A percentile compares a stretch with the other conserved stretches of the same genome.
Evolutionary conservation across 2,113 vertebrate species (phyloP).

Genomic region (Bufo bufo): DNA sequence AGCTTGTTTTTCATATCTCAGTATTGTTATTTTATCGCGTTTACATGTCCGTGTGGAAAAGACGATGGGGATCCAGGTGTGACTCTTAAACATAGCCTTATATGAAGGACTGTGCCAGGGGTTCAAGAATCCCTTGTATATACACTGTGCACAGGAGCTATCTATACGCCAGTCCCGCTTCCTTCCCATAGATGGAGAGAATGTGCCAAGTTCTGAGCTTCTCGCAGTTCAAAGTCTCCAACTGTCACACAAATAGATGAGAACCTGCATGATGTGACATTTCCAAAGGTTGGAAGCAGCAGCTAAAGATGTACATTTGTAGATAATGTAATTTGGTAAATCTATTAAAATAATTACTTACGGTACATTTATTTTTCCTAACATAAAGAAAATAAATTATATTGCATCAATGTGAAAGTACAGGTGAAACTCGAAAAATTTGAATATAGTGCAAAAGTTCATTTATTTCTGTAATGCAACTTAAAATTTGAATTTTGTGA

Average conservation of each 20-base stretch:
- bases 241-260: background rate
- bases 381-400: no score
- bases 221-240: background rate
- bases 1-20: constrained; percentile 22
- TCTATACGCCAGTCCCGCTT: constrained; percentile 48
- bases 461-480: no score
- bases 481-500: no score
- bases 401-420: background rate
- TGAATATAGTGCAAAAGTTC: no score
- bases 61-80: constrained; percentile 63
- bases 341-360: no score
- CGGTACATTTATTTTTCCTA: no score
- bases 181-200: constrained; percentile 68
- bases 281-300: no score
- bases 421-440: background rate
- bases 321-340: no score
- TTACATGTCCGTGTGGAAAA: constrained; percentile 65
- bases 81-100: constrained; percentile 66
- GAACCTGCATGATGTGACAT: no score
- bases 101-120: constrained; percentile 61
- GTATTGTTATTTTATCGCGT: constrained; percentile 59
- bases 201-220: constrained; percentile 9
- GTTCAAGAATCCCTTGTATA: constrained; percentile 63
- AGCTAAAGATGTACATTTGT: no score
- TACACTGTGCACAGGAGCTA: constrained; percentile 60